These are phyloP conservation scores for Cynaeus angustus DNA, from an alignment of 2,888 invertebrate species.

Conservation along the genomic window DNA sequence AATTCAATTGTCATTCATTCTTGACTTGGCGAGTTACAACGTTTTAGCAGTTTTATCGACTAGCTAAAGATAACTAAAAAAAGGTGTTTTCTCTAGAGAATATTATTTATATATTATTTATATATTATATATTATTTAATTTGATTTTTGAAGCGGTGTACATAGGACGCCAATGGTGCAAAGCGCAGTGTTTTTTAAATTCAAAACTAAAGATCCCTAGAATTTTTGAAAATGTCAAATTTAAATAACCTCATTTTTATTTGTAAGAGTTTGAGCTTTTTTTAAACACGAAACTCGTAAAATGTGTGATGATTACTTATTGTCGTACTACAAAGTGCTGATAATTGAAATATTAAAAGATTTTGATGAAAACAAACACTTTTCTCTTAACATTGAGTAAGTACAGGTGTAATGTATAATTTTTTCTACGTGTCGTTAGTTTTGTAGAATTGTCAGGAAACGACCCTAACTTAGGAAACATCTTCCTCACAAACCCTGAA, in stretches of 20 bases:
- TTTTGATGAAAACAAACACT: slow-evolving; percentile 77
- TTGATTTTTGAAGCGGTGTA: too few species aligned
- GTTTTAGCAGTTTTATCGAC: too few species aligned
- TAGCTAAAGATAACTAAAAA: too few species aligned
- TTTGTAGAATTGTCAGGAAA: slow-evolving; percentile 82
- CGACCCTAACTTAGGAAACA: slow-evolving; percentile 79
- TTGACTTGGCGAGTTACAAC: too few species aligned
- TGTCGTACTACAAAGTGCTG: slow-evolving; percentile 77
- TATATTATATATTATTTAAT: too few species aligned
- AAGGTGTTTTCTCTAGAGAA: too few species aligned
- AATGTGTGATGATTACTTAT: slow-evolving; percentile 73
- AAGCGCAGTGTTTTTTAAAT: too few species aligned
- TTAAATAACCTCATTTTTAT: too few species aligned
- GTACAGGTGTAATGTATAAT: slow-evolving; percentile 15
- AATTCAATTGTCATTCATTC: too few species aligned
- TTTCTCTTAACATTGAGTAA: slow-evolving; percentile 82
- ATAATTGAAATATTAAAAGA: slow-evolving; percentile 77
- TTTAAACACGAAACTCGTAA: background rate
- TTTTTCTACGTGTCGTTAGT: slow-evolving; percentile 71
- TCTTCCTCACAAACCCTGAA: slow-evolving; percentile 79
- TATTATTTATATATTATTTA: too few species aligned
- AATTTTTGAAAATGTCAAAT: slow-evolving; percentile 19
- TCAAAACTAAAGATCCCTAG: background rate
- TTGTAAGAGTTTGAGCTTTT: too few species aligned
- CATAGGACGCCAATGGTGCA: too few species aligned